These are phyloP conservation scores for Rhodeus uyekii DNA, from an alignment of 2,797 vertebrate species.

Conservation along the genomic window DNA sequence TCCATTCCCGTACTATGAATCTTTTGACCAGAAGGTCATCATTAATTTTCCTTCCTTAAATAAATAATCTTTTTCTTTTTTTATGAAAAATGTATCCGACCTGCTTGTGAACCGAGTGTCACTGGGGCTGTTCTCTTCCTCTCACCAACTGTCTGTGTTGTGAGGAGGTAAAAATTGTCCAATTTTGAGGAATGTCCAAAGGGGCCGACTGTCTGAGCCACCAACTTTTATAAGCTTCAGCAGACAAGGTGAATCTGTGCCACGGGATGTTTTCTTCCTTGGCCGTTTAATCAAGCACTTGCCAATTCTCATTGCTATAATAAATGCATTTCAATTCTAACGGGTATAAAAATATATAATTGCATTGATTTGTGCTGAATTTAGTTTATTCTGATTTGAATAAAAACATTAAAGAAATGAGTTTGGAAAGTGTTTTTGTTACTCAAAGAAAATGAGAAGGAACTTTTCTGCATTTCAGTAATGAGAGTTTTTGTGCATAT, in stretches of 20 bases:
- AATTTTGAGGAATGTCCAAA: conserved; percentile 19
- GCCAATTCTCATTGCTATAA: not conserved
- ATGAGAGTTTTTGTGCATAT: not conserved
- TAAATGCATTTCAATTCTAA: not conserved
- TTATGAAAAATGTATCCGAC: conserved; percentile 56
- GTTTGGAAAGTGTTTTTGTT: not conserved
- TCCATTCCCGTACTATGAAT: not conserved
- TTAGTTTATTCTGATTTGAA: not conserved
- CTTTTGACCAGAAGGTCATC: not conserved
- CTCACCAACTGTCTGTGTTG: not conserved
- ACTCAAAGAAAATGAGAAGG: not conserved
- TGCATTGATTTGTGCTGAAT: not conserved
- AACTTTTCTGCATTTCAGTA: not conserved
- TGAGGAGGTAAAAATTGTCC: not conserved
- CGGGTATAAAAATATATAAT: not conserved
- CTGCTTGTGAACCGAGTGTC: conserved; percentile 27
- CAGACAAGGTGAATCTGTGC: conserved; percentile 8
- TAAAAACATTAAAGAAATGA: not conserved
- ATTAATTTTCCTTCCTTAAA: conserved; percentile 39
- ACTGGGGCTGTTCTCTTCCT: conserved; percentile 18
- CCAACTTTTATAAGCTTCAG: conserved; percentile 12
- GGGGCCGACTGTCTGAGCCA: not conserved
- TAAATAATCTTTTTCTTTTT: conserved; percentile 45
- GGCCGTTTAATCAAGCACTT: not conserved
- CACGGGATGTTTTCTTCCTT: conserved; percentile 1